Evolutionary conservation across 1,140 invertebrate species (phyloP), one percentile per base, ranked within the genome.

Genomic region (Ectropis grisescens): DNA sequence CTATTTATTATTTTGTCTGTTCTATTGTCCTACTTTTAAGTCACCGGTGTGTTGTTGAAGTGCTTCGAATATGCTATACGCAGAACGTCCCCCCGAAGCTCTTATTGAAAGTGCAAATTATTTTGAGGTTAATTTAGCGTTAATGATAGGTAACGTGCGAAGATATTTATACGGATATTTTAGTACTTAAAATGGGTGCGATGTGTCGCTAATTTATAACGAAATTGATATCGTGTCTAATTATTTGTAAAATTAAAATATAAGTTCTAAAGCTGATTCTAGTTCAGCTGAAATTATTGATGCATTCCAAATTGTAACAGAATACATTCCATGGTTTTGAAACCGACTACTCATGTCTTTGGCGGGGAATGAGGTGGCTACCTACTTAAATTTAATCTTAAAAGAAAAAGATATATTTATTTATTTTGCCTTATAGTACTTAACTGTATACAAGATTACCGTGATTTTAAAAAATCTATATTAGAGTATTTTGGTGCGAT

Each of bases 401-500:
- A 61, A 58, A 52, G 34, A 55, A 19, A 19, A 7, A 43, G 15
- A 45, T 42, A 42, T 47, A 11, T 64, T 67, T 66, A 65, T 75
- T 72, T 65, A 64, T 67, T 69, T 74, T 62, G 54, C 58, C 62
- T 58, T 47, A 50, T 46, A 43, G 62, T 74, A 72, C 62, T 70
- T 64, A 60, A 66, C 26, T 39, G 68, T 65, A 74, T 53, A 19
- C 24, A 26, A 26, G 4, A 48, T 41, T 54, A 61, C 47, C 57
- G 54, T 69, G 52, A 61, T 59, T 58, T 41, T 47, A 64, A 49
- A 51, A 47, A 55, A 64, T 55, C 58, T 47, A 52, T 53, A 64
- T 66, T 68, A 75, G 58, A 70, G 59, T 75, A 79, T 70, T 72
- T 72, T 78, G 71, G 75, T 78, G 72, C 75, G 75, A 75, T 78